Evolutionary conservation across 1,140 invertebrate genomes (phyloP).

Genomic region (Drosophila rhopaloa): DNA sequence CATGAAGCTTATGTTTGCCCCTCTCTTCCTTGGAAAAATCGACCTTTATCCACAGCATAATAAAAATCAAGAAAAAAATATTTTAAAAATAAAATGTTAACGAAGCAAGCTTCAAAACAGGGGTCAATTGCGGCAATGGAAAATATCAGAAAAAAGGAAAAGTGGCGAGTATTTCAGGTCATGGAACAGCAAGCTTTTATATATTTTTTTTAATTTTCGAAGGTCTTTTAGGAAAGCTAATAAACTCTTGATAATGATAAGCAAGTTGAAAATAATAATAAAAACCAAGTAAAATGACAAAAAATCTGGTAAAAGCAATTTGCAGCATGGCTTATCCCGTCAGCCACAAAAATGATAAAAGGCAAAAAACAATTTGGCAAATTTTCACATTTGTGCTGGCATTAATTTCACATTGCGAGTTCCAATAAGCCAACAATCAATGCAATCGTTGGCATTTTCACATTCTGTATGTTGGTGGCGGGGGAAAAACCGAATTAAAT

Average conservation of each 20-base stretch:
- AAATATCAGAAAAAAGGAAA: background rate
- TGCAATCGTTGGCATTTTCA: conserved; percentile 43
- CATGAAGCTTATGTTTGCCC: conserved; percentile 9
- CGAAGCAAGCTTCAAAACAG: conserved; percentile 27
- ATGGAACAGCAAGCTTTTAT: background rate
- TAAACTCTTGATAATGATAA: conserved; percentile 13
- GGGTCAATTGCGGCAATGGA: conserved; percentile 31
- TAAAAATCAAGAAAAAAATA: conserved; percentile 32
- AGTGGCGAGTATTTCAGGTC: background rate
- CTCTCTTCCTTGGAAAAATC: background rate
- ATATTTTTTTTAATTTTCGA: background rate
- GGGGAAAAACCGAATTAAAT: conserved; percentile 67
- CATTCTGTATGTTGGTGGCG: background rate
- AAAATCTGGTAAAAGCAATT: conserved; percentile 51
- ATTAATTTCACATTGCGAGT: conserved; percentile 63
- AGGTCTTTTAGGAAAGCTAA: conserved; percentile 23
- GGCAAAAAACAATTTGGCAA: conserved; percentile 68
- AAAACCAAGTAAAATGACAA: conserved; percentile 16
- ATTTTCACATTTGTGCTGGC: conserved; percentile 63
- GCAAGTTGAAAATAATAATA: background rate
- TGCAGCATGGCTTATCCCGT: conserved; percentile 33
- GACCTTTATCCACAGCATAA: background rate
- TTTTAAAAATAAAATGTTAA: conserved; percentile 25
- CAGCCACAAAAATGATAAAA: conserved; percentile 66
- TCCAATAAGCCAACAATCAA: conserved; percentile 75